Evolutionary conservation across 1,140 invertebrate genomes (phyloP).

Genomic region (Plodia interpunctella): DNA sequence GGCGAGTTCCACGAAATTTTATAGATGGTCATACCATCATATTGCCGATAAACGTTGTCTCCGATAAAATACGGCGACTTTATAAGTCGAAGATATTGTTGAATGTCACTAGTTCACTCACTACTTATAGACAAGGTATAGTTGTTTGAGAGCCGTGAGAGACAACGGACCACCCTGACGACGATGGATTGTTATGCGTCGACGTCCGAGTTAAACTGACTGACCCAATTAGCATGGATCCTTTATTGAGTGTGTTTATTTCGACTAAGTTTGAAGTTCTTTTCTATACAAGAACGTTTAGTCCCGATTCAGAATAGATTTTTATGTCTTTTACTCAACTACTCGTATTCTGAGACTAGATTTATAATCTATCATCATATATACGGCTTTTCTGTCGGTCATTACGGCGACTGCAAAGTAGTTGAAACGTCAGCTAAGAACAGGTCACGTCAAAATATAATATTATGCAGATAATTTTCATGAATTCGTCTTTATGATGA

Average conservation of each 20-base stretch:
- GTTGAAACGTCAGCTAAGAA: no score
- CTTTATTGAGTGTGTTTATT: background rate
- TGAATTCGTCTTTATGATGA: no score
- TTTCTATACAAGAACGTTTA: no score
- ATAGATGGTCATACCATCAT: conserved; percentile 30
- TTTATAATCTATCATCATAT: no score
- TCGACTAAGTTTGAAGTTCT: background rate
- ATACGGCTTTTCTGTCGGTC: no score
- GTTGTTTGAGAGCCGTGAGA: background rate
- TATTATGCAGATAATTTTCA: no score
- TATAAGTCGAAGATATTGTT: conserved; percentile 3
- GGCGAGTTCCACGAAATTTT: conserved; percentile 45
- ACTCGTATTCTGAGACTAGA: no score
- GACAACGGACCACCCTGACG: conserved; percentile 16
- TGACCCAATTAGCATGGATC: conserved; percentile 9
- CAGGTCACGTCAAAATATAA: no score
- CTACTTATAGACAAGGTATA: background rate
- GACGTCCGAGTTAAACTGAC: background rate
- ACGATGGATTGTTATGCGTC: conserved; percentile 1
- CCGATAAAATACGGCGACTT: conserved; percentile 20
- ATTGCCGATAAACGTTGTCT: conserved; percentile 20
- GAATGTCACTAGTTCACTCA: background rate
- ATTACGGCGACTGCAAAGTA: no score
- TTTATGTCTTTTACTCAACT: no score
- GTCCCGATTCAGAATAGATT: no score